Evolutionary conservation across 2,888 invertebrate species (phyloP).

Genomic region (Diabrotica balteata): DNA sequence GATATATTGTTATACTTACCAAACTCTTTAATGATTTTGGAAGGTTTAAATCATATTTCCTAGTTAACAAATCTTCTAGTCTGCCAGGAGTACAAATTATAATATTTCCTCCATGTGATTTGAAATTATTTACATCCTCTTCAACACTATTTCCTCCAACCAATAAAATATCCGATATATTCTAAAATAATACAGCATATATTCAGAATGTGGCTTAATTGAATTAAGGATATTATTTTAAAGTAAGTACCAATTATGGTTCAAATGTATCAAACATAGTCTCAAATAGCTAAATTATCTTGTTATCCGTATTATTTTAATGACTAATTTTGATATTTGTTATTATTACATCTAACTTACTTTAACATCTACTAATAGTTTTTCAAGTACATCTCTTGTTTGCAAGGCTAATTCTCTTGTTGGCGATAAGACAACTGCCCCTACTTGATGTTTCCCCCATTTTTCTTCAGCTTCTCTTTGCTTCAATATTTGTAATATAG

Average conservation of each 20-base stretch:
- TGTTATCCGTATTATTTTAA: too few relatives aligned
- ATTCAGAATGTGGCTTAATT: too few relatives aligned
- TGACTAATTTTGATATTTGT: too few relatives aligned
- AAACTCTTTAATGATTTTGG: constrained; percentile 77
- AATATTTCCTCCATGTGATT: constrained; percentile 79
- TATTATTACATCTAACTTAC: constrained; percentile 50
- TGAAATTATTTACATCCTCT: constrained; percentile 75
- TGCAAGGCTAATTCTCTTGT: constrained; percentile 95
- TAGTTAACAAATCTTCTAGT: constrained; percentile 82
- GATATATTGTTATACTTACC: constrained; percentile 61
- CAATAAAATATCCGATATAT: constrained; percentile 67
- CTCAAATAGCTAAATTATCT: too few relatives aligned
- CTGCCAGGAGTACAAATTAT: constrained; percentile 95
- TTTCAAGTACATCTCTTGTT: constrained; percentile 72
- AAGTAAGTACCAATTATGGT: too few relatives aligned
- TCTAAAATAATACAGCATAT: constrained; percentile 41
- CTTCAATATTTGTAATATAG: constrained; percentile 84
- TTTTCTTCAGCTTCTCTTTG: constrained; percentile 67
- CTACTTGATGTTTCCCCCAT: constrained; percentile 79
- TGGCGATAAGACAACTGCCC: constrained; percentile 91
- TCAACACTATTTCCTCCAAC: constrained; percentile 86
- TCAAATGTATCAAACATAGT: too few relatives aligned
- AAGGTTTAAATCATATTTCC: constrained; percentile 74
- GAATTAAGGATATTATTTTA: too few relatives aligned
- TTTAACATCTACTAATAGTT: constrained; percentile 61